phyloP scores from a whole-genome alignment of 2,888 invertebrate genomes.

The Nomada goodeniana region DNA sequence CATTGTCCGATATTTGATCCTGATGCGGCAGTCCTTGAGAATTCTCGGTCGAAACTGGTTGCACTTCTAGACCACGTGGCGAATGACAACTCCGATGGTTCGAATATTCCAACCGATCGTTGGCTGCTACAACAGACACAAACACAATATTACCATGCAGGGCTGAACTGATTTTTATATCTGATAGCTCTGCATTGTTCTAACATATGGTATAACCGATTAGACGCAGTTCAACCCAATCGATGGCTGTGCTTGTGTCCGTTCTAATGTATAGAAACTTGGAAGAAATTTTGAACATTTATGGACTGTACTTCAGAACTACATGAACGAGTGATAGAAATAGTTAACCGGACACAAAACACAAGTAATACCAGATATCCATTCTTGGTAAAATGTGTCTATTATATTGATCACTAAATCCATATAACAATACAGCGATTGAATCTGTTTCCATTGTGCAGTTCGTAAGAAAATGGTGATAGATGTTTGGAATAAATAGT shows the following conservation, averaged over 20 bases:
- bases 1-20: constrained; percentile 76
- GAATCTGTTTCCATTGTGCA: constrained; percentile 19
- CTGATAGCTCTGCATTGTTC: constrained; percentile 55
- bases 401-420: constrained; percentile 29
- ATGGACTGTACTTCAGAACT: constrained; percentile 17
- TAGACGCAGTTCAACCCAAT: constrained; percentile 81
- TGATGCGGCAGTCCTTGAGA: constrained; percentile 69
- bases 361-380: constrained; percentile 69
- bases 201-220: constrained; percentile 63
- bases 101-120: constrained; percentile 75
- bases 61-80: constrained; percentile 67
- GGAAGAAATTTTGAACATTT: constrained; percentile 45
- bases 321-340: constrained; percentile 31
- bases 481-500: constrained; percentile 19
- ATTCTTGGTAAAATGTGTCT: constrained; percentile 29
- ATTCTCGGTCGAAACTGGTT: constrained; percentile 69
- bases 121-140: constrained; percentile 82
- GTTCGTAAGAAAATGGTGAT: constrained; percentile 20
- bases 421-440: constrained; percentile 30
- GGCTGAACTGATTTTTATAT: constrained; percentile 80
- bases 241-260: constrained; percentile 84
- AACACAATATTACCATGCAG: constrained; percentile 83
- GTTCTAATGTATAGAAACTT: constrained; percentile 67
- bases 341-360: constrained; percentile 80
- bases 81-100: constrained; percentile 75